Evolutionary conservation across 2,113 vertebrate species (phyloP), one percentile per base, ranked within the genome.

Genomic region (Pollachius pollachius): DNA sequence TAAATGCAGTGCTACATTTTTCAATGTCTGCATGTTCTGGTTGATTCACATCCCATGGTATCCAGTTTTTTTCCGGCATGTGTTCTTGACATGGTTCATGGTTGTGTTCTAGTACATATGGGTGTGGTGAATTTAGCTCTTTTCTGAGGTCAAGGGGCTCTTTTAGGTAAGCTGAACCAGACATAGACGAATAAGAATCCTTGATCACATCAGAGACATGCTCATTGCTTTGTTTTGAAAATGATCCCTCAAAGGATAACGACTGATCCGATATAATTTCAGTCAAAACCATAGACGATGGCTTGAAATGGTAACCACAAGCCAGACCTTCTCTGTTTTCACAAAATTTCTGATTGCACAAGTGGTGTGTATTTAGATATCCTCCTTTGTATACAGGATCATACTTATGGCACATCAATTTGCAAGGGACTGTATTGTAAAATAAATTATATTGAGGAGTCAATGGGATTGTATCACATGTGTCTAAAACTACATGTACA

Each of bases 351-450:
- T 37, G 13, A 12, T 54, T 27, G 13, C 6, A 66, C 64, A 66
- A 72, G 52, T 37, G 65, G 64, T 60, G 52, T 48, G 18, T 16
- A 4, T 48, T 30, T 23, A 15, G 54, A 3, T 15, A 27, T 61
- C 58, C 64, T 11, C 57, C 71, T 54, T 54, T 67, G 48, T 72
- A 72, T 1, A 18, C 17, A 54, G 57, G 41, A 57, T 72, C 71
- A 52, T 27, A 67, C 58, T 48, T 54, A 62, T 72, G 58, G 19
- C 37, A 21, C 30, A 72, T 72, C 57, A 72, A 61, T 16, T 30
- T 72, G 71, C 30, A 67, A 17, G 64, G 71, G 52, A 61, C 64
- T 62, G 58, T 23, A n/a, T 66, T 62, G 58, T 67, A 67, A 27
- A 72, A 37, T 15, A 72, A 37, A 21, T n/a, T 62, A 52, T 69